Evolutionary conservation across 2,888 invertebrate species (phyloP), one percentile per base, ranked within the genome.

Genomic region (Cerastis rubricosa): DNA sequence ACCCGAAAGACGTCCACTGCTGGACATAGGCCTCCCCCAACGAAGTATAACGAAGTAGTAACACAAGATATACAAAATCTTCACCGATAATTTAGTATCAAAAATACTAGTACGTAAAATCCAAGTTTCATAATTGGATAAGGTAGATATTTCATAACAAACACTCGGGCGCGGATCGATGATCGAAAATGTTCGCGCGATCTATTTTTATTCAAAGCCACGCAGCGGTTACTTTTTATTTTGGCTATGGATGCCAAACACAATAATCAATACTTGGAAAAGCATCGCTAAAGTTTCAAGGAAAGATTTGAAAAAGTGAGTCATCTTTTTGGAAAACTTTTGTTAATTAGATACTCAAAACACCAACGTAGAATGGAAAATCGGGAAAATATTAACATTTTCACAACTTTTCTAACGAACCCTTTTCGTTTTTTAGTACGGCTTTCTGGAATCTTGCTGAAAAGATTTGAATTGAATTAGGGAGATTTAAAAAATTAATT

Each of bases 221-320:
- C n/a, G 43, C 35, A 40, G 5, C 9, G 70, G 51, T 43, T 66
- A 40, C 61, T 79, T 80, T 83, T 71, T 79, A 80, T 83, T 79
- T 71, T 71, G 12, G 43, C 43, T 65, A n/a, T 45, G n/a, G 54
- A 67, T 66, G 79, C 84, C 71, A 83, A 80, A 66, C 6, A 51
- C 12, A 66, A 83, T 54, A 83, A 71, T 19, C 79, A 12, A 25
- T 83, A 61, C 61, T 51, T 51, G 40, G 57, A 64, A 66, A 66
- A n/a, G n/a, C 8, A 70, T n/a, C 6, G 59, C 25, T 67, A 78
- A 54, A 54, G 6, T 47, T 19, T 29, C n/a, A 43, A 54, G 43
- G n/a, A 78, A 59, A 65, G 12, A 54, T 78, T 29, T 47, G 0
- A 47, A 8, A 66, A 45, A 66, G 6, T 25, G 3, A n/a, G 51